These are phyloP conservation scores for Daboia siamensis DNA, from an alignment of 2,113 vertebrate genomes.

Conservation along the genomic window DNA sequence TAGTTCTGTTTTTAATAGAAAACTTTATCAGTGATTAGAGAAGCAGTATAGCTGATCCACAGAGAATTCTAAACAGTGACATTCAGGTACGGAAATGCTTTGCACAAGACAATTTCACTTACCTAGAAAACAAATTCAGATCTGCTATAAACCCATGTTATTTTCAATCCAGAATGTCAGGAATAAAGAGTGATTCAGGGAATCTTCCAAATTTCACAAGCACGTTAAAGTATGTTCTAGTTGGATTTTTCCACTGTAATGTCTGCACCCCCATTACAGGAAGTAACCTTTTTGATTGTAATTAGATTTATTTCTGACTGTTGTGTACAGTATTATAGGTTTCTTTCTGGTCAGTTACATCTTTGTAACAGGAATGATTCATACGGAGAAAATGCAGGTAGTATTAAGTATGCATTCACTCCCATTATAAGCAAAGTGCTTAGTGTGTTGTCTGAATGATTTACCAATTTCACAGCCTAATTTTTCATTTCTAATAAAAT, in stretches of 20 bases:
- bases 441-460: not conserved
- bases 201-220: not conserved
- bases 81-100: not conserved
- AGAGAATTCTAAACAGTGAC: not conserved
- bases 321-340: not conserved
- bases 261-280: not conserved
- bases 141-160: not conserved
- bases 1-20: not conserved
- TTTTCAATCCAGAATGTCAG: not conserved
- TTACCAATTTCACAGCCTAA: not conserved
- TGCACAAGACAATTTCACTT: not conserved
- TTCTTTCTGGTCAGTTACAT: not conserved
- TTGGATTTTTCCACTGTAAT: not conserved
- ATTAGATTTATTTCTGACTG: not conserved
- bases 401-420: not conserved
- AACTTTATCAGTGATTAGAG: not conserved
- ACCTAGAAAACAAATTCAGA: not conserved
- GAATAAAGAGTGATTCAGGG: not conserved
- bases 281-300: not conserved
- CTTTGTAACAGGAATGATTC: not conserved
- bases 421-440: not conserved
- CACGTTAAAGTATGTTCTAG: not conserved
- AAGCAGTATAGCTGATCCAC: not conserved
- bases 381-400: not conserved
- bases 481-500: not conserved